Base-by-base conservation (phyloP, 1,140 invertebrate genomes). In the Paramacrobiotus metropolitanus region DNA sequence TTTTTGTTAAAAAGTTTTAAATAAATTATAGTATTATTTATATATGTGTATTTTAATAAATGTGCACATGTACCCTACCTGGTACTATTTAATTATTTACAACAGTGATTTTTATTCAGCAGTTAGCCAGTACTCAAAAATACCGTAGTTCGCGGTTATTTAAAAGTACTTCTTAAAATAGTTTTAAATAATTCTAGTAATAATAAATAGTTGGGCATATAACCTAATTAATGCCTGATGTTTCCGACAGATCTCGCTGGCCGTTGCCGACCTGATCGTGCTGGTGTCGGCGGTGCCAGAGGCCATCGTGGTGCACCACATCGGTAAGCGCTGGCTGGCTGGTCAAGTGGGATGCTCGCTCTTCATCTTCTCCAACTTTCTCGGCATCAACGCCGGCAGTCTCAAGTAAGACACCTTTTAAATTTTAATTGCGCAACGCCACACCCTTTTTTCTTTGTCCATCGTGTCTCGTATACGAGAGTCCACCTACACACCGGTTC, bases 351-450 rank as follows among this genome's bases (percentile, higher is more conserved):
- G 78, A 29, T 83, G 81, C 67, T 73, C 76, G 0, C 61, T 80
- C 4, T 74, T 81, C 61, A 75, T 81, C 21, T 83, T 81, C 67
- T 84, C 62, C n/a, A n/a, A n/a, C n/a, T n/a, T n/a, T n/a, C n/a
- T n/a, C n/a, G n/a, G n/a, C n/a, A n/a, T n/a, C n/a, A 83, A 84
- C 68, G 79, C 77, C 21, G 34, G 34, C 9, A 40, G 34, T n/a
- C 9, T 40, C 34, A 40, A n/a, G 34, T 40, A n/a, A n/a, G n/a
- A n/a, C n/a, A n/a, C n/a, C n/a, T n/a, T n/a, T n/a, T n/a, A n/a
- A n/a, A n/a, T n/a, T n/a, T n/a, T n/a, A n/a, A n/a, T n/a, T 40
- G 34, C 9, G 34, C n/a, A 9, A 40, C 34, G n/a, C 9, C 34
- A 9, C 34, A 9, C 9, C 9, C 34, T 9, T 40, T 40, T 9